These are phyloP conservation scores for Lamellibrachia satsuma DNA, from an alignment of 2,888 invertebrate genomes.

Conservation along the genomic window DNA sequence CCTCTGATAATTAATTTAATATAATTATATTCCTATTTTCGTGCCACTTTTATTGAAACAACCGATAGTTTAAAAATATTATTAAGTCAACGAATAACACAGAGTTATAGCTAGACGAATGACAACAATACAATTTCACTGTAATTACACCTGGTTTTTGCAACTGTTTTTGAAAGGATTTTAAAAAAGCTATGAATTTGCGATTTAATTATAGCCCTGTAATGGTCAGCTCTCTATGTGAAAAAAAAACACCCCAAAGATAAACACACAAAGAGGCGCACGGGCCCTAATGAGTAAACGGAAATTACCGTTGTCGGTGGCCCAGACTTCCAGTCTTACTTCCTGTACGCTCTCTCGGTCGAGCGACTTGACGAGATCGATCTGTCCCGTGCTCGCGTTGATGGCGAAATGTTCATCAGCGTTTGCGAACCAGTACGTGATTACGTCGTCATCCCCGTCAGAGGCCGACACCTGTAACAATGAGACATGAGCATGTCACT, in stretches of 20 bases:
- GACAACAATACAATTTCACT: too few species aligned
- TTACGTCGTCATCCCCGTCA: constrained; percentile 24
- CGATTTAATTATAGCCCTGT: background rate
- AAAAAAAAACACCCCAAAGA: background rate
- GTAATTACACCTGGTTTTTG: too few species aligned
- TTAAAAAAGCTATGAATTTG: background rate
- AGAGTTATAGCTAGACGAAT: too few species aligned
- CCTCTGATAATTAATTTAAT: too few species aligned
- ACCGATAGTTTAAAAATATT: too few species aligned
- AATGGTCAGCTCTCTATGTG: background rate
- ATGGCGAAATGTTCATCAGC: background rate
- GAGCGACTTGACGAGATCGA: background rate
- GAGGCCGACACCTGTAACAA: constrained; percentile 21
- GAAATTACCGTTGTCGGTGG: background rate
- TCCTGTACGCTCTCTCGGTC: background rate
- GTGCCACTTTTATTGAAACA: too few species aligned
- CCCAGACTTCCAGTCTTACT: constrained; percentile 3
- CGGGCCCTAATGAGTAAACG: background rate
- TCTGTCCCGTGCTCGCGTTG: background rate
- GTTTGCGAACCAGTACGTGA: background rate
- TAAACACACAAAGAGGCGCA: background rate
- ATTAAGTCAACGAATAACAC: too few species aligned
- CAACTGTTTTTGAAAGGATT: too few species aligned
- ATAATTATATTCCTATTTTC: too few species aligned
- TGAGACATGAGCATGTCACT: background rate